Conservation (phyloP, 2,113 vertebrate genomes). For the Cinclus mexicanus region DNA sequence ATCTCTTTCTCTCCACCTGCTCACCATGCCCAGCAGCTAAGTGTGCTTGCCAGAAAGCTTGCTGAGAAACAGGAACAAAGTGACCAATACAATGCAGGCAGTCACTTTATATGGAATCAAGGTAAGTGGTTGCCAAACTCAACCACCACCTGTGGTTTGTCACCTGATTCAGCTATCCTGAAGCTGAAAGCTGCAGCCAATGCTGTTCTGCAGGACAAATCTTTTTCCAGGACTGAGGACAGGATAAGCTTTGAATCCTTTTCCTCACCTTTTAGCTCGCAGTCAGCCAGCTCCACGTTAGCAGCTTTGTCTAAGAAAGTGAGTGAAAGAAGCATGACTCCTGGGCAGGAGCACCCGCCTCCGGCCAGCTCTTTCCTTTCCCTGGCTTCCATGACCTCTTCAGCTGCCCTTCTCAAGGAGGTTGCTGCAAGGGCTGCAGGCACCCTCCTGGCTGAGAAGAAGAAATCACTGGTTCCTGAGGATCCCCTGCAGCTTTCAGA, state of each 20-base stretch:
- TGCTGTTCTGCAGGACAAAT: constrained; percentile 95
- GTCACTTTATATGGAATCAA: constrained; percentile 92
- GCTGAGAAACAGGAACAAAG: constrained; percentile 86
- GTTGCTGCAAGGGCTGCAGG: constrained; percentile 96
- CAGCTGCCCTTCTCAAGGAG: constrained; percentile 96
- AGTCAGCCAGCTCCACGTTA: constrained; percentile 96
- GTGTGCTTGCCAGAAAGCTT: constrained; percentile 92
- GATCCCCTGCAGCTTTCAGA: constrained; percentile 88
- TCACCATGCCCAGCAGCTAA: constrained; percentile 95
- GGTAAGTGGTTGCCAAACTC: constrained; percentile 92
- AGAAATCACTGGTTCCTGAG: constrained; percentile 84
- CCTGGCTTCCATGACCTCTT: constrained; percentile 96
- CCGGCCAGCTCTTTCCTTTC: constrained; percentile 93
- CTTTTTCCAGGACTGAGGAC: constrained; percentile 85
- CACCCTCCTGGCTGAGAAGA: constrained; percentile 92
- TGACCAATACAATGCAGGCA: constrained; percentile 79
- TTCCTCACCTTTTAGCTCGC: constrained; percentile 93
- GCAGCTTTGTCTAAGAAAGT: constrained; percentile 99
- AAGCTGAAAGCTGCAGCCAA: constrained; percentile 97
- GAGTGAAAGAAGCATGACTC: constrained; percentile 90
- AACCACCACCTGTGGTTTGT: constrained; percentile 86
- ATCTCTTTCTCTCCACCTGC: constrained; percentile 89
- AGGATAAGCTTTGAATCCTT: constrained; percentile 93
- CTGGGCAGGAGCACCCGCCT: constrained; percentile 84
- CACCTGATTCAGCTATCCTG: constrained; percentile 96